phyloP scores from a whole-genome alignment of 1,140 invertebrate genomes.

The Papilio aristodemus region DNA sequence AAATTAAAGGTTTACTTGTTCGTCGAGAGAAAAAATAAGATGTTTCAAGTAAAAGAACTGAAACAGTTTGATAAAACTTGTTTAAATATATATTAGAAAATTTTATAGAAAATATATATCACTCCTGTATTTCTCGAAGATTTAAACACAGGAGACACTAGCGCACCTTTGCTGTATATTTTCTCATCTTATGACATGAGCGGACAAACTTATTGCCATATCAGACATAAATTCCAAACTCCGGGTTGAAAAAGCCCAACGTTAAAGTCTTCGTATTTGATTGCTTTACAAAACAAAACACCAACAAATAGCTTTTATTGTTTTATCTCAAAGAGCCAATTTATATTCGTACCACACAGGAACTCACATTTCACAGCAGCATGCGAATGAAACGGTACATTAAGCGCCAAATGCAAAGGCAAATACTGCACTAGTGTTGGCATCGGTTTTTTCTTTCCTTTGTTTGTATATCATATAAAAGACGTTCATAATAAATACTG shows the following conservation, averaged over 20 bases:
- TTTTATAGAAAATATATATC: too few relatives aligned
- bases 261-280: conserved; percentile 1
- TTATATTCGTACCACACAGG: conserved; percentile 28
- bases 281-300: conserved; percentile 8
- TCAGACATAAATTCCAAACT: too few relatives aligned
- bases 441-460: conserved; percentile 6
- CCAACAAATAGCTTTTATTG: conserved; percentile 17
- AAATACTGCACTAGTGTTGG: conserved; percentile 27
- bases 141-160: too few relatives aligned
- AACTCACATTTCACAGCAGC: conserved; percentile 31
- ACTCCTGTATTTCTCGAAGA: too few relatives aligned
- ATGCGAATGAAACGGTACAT: conserved; percentile 32
- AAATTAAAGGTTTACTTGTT: conserved; percentile 33
- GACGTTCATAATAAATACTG: too few relatives aligned
- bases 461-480: too few relatives aligned
- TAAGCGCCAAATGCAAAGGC: conserved; percentile 26
- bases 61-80: neutral
- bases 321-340: conserved; percentile 27
- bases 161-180: too few relatives aligned
- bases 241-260: too few relatives aligned
- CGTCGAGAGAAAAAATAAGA: neutral
- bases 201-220: too few relatives aligned
- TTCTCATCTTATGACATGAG: too few relatives aligned
- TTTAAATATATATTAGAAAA: neutral
- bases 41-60: neutral